Conservation (phyloP, 1,140 invertebrate species). For the Ctenoplectra terminalis region DNA sequence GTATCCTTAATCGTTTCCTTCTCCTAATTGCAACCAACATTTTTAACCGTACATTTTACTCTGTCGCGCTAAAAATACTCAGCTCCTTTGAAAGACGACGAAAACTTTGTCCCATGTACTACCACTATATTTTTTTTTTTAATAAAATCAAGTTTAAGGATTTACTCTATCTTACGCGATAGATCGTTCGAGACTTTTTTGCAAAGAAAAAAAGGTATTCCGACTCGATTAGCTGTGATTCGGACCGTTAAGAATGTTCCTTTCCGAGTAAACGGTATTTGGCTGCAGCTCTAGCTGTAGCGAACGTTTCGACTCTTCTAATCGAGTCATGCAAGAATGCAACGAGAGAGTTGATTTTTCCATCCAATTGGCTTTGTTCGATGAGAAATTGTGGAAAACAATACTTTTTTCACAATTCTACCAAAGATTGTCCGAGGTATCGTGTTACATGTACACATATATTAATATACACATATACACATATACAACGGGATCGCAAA, state of each 20-base stretch:
- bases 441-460: no score
- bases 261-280: conserved; percentile 71
- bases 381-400: conserved; percentile 54
- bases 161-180: no score
- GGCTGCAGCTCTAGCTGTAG: conserved; percentile 58
- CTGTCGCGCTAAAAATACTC: not conserved
- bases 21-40: not conserved
- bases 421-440: not conserved
- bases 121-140: not conserved
- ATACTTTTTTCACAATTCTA: not conserved
- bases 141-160: not conserved
- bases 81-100: no score
- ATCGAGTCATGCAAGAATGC: conserved; percentile 51
- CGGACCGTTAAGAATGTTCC: conserved; percentile 66
- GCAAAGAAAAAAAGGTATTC: not conserved
- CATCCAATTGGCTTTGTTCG: conserved; percentile 18
- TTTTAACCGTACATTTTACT: not conserved
- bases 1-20: not conserved
- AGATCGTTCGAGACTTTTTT: not conserved
- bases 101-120: not conserved
- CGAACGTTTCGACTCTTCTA: conserved; percentile 41
- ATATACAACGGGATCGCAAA: not conserved
- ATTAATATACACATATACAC: no score
- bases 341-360: conserved; percentile 46
- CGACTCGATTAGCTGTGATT: not conserved